Conservation (phyloP, 2,888 invertebrate genomes). For the Thymelicus acteon region DNA sequence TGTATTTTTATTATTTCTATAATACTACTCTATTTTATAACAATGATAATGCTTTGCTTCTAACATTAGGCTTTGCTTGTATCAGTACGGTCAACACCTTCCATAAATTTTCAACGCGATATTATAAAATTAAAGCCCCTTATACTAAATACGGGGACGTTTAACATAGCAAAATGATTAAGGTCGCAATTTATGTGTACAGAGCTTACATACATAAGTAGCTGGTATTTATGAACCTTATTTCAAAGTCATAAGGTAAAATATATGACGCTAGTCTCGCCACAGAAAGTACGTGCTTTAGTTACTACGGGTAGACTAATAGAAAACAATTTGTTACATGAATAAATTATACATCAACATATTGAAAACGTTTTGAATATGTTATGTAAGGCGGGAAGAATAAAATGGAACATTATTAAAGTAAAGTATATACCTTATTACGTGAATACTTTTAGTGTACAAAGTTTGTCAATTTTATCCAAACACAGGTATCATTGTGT, state of each 20-base stretch:
- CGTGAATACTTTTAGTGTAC: not conserved
- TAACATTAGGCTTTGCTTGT: constrained; percentile 41
- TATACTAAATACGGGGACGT: constrained; percentile 55
- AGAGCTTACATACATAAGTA: constrained; percentile 29
- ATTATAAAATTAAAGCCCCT: constrained; percentile 57
- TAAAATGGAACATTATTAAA: not conserved
- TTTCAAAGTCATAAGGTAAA: constrained; percentile 30
- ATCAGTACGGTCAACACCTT: constrained; percentile 49
- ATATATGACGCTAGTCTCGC: constrained; percentile 24
- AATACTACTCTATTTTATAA: constrained; percentile 4
- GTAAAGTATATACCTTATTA: not conserved
- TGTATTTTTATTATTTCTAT: not conserved
- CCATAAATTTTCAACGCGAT: constrained; percentile 57
- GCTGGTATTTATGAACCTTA: constrained; percentile 29
- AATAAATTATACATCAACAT: constrained; percentile 40
- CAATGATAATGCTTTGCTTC: constrained; percentile 41
- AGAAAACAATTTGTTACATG: constrained; percentile 60
- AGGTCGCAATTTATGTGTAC: constrained; percentile 59
- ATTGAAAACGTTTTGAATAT: constrained; percentile 34
- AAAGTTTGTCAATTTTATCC: not conserved
- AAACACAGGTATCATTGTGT: not conserved
- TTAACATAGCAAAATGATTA: constrained; percentile 60
- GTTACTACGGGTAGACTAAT: constrained; percentile 48
- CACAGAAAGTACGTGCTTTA: constrained; percentile 48
- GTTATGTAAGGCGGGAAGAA: constrained; percentile 18